Evolutionary conservation across 37 sponge, comb jelly and placozoan genomes (phyloP).

Genomic region (Hexactinellida sp.): DNA sequence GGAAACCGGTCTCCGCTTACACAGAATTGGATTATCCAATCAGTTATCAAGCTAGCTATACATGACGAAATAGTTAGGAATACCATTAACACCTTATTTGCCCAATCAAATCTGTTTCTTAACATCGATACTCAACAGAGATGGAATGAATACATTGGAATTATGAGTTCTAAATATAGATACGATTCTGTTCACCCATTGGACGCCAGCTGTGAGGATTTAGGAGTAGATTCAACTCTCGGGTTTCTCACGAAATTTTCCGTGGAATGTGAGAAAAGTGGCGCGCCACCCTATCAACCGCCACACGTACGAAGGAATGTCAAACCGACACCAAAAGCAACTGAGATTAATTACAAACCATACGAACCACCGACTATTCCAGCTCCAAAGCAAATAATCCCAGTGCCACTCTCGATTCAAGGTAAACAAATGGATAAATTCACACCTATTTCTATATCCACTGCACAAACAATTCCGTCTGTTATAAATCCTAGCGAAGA

Average conservation of each 20-base stretch:
- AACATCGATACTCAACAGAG: constrained; percentile 1
- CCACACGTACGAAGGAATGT: constrained; percentile 23
- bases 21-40: neutral
- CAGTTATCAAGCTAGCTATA: neutral
- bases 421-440: neutral
- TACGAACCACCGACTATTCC: neutral
- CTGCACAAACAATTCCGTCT: neutral
- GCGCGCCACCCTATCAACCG: constrained; percentile 52
- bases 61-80: neutral
- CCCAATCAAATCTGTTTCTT: neutral
- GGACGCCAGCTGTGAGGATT: constrained; percentile 77
- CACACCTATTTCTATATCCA: neutral
- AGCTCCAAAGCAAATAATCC: neutral
- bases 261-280: constrained; percentile 42
- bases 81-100: neutral
- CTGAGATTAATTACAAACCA: neutral
- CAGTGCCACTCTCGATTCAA: neutral
- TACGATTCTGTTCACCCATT: constrained; percentile 33
- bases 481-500: neutral
- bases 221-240: constrained; percentile 68
- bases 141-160: constrained; percentile 15
- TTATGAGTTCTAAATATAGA: neutral
- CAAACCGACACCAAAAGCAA: neutral
- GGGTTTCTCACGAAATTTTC: constrained; percentile 69
- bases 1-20: neutral